Base-by-base conservation (phyloP, 1,140 invertebrate genomes). In the Dysdera silvatica region DNA sequence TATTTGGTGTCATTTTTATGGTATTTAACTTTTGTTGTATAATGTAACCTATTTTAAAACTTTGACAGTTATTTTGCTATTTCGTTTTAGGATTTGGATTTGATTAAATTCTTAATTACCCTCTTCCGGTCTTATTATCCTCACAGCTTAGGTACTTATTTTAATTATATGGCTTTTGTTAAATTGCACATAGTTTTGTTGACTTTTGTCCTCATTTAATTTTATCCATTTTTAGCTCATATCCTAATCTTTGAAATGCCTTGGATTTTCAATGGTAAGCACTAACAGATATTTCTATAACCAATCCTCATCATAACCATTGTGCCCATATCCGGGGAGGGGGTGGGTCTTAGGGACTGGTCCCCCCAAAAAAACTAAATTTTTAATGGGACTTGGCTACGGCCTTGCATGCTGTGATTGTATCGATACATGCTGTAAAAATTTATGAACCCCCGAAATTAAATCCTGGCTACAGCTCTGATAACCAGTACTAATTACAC, bases 231-330 rank as follows among this genome's bases (percentile, higher is more conserved):
- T 74, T 75, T 92, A 61, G 95, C 92, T 73, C 91, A 92, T 72
- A 91, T 98, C 63, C 79, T 96, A 40, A 87, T 96, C 54, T 91
- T 83, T 77, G 91, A 97, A 74, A 90, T 97, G 87, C 88, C 92
- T 4, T 98, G 93, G 92, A 83, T 95, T 8, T 78, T 96, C 56
- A 93, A 87, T 74, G 85, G 87, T 89, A 79, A 80, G 75, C 57
- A 20, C 7, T 12, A 29, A 14, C 14, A 16, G n/a, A n/a, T n/a
- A n/a, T n/a, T n/a, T n/a, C n/a, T n/a, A n/a, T n/a, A n/a, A n/a
- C n/a, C n/a, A n/a, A n/a, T n/a, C 41, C 24, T 16, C 37, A 40
- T 16, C 20, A 49, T 49, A 12, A 12, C 10, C 23, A 12, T 23
- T 10, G 10, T 49, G 10, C 8, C 23, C 14, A 49, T 49, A 12